These are phyloP conservation scores for Harlomillsia oculata DNA, from an alignment of 1,140 invertebrate genomes.

Conservation along the genomic window DNA sequence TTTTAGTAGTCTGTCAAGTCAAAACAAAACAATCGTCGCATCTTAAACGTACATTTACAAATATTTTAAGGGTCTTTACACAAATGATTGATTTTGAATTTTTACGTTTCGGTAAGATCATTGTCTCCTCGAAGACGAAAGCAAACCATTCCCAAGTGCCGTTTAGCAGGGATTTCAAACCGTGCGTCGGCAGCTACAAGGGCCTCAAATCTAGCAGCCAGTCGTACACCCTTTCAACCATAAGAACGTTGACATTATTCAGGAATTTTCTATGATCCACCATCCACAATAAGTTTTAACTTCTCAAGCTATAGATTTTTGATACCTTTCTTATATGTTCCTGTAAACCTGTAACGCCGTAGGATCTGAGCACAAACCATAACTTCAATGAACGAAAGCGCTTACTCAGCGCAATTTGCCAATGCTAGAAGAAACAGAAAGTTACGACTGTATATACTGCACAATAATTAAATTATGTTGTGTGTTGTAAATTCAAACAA, in stretches of 20 bases:
- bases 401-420: slow-evolving; percentile 96
- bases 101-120: slow-evolving; percentile 62
- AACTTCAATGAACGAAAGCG: slow-evolving; percentile 90
- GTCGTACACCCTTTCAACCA: slow-evolving; percentile 54
- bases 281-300: not conserved
- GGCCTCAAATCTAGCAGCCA: slow-evolving; percentile 84
- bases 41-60: not conserved
- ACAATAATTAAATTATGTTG: not conserved
- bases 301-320: not conserved
- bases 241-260: not conserved
- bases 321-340: slow-evolving; percentile 75
- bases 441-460: not conserved
- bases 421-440: slow-evolving; percentile 60
- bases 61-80: not conserved
- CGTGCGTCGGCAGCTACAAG: slow-evolving; percentile 65
- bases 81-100: not conserved
- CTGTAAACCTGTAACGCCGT: slow-evolving; percentile 77
- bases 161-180: slow-evolving; percentile 80
- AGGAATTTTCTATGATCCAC: not conserved
- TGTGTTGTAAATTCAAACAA: too few species aligned
- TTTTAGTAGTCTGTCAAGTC: slow-evolving; percentile 55
- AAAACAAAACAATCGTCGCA: not conserved
- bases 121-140: slow-evolving; percentile 80
- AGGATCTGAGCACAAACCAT: slow-evolving; percentile 92
- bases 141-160: slow-evolving; percentile 85